phyloP scores from a whole-genome alignment of 1,140 invertebrate genomes.

The Solen grandis region DNA sequence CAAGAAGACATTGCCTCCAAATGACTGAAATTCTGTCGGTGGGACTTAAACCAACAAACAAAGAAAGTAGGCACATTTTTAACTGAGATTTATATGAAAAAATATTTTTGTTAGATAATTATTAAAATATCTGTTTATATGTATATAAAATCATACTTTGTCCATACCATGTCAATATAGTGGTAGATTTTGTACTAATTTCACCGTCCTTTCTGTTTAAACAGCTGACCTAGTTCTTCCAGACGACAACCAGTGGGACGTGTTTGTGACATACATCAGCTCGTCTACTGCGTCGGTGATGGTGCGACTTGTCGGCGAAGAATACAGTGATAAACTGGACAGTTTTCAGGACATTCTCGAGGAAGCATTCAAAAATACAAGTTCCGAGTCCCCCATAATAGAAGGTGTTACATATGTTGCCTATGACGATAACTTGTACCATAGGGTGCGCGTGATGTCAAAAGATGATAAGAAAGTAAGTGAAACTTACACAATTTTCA shows the following conservation, averaged over 20 bases:
- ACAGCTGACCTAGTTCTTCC: conserved; percentile 51
- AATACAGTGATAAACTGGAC: conserved; percentile 55
- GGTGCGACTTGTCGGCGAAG: conserved; percentile 57
- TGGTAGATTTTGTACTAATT: no score
- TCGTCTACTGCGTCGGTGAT: conserved; percentile 49
- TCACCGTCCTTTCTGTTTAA: no score
- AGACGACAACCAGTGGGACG: conserved; percentile 57
- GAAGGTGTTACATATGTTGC: conserved; percentile 56
- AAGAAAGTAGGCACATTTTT: no score
- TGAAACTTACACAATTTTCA: no score
- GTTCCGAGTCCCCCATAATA: not conserved
- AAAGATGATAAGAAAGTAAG: conserved; percentile 50
- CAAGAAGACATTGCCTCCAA: no score
- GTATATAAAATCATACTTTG: no score
- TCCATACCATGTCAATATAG: no score
- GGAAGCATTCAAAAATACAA: conserved; percentile 24
- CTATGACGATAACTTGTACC: conserved; percentile 53
- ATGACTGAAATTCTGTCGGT: no score
- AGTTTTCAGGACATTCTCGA: conserved; percentile 12
- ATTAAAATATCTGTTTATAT: no score
- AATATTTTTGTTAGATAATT: no score
- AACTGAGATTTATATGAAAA: no score
- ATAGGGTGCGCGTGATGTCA: conserved; percentile 55
- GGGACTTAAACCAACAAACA: no score
- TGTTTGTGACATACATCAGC: conserved; percentile 56